Base-by-base conservation (phyloP, 1,140 invertebrate genomes). In the Babylonia areolata region DNA sequence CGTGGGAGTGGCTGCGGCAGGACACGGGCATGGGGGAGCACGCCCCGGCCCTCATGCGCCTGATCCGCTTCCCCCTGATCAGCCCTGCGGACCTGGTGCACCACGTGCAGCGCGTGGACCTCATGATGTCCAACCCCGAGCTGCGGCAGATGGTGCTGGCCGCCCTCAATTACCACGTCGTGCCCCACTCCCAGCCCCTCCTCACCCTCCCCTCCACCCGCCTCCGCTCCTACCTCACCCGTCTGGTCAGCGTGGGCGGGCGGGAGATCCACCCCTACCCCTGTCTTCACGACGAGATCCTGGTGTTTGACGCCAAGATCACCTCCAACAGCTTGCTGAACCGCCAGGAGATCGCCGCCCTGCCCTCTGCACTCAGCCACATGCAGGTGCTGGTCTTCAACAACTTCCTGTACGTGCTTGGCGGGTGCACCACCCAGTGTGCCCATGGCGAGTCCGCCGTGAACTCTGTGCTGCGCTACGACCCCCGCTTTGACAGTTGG, bases 371-470 rank as follows among this genome's bases (percentile, higher is more conserved):
- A 75, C 90, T 94, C 39, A 94, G 94, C 88, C 94, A 94, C 90
- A 94, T 94, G 93, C 94, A 94, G 87, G 93, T 94, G 78, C 91
- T 94, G 40, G 92, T 94, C 23, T 94, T 93, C 86, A 93, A 94
- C 85, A 94, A 94, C 86, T 94, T 93, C 77, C 88, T 94, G 17
- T 94, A 94, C 86, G 92, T 94, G 28, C 86, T 94, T 15, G 94
- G 94, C 39, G 94, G 94, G 23, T 94, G 94, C 87, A 93, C 93
- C 9, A 94, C 94, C 2, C 94, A 94, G 86, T 94, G 94, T 89
- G 94, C 94, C 11, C 94, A 94, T 85, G 94, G 93, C 6, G 94
- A 94, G 86, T 94, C 94, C 2, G 94, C 94, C 77, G 93, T 94
- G 9, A 94, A 94, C 75, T 92, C 93, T 39, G 93, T 94, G 5